Base-by-base conservation (phyloP, 2,888 invertebrate species). In the Abrostola tripartita region DNA sequence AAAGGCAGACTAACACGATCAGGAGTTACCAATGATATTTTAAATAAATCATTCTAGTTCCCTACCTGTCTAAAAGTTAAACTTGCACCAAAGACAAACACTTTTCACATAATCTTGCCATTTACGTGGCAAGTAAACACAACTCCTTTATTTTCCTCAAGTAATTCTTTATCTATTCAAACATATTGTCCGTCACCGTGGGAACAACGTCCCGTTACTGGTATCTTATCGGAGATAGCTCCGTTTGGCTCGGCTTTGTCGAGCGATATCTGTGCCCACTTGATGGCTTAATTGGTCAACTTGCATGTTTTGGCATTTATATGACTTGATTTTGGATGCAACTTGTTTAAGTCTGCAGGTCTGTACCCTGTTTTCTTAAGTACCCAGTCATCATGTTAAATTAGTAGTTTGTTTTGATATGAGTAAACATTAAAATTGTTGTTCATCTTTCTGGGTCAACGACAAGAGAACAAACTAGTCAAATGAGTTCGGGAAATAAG, bases 181-280 rank as follows among this genome's bases (percentile, higher is more conserved):
- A 72, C 71, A 76, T 69, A 78, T 68, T 77, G 75, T 80, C 66
- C 61, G 70, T 70, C 69, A 56, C 64, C 83, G 82, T 82, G 82
- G 78, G 82, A 82, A 80, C 73, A 67, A 65, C 68, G 74, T 59
- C 66, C 77, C 69, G 76, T 74, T 73, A 68, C 61, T 71, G 70
- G 63, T 76, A 82, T 84, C 82, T 84, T 84, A 82, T 84, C 82
- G 47, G 9, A 63, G 79, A 81, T 81, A 81, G 81, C 74, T 76
- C 38, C 49, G 51, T 68, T 68, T 76, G 81, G 68, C 52, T 62
- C 40, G 61, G 58, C 67, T 71, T 71, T 62, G 78, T 75, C 65
- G 61, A 71, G 62, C 64, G 68, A 63, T 70, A 69, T 65, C 70
- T 60, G 67, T 66, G 61, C 65, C 65, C 68, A 68, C 63, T 61